Base-by-base conservation (phyloP, 2,888 invertebrate species). In the Stenurella melanura region DNA sequence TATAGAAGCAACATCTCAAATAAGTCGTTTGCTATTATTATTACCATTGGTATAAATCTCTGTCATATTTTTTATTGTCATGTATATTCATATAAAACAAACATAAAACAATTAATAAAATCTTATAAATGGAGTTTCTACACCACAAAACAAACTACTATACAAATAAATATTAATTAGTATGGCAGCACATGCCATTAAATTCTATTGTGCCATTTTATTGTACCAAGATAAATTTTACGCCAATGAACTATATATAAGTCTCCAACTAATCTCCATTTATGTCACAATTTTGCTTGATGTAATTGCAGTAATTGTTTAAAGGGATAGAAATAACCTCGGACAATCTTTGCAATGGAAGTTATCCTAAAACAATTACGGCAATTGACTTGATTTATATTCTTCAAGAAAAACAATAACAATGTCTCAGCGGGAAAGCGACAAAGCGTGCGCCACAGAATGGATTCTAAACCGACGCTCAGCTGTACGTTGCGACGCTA, bases 401-500 rank as follows among this genome's bases (percentile, higher is more conserved):
- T 30, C 54, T 74, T 66, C 71, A 76, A 78, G 68, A 75, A 78
- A 79, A 79, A 81, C 79, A 80, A 80, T 80, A 80, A 80, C 80
- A 78, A 72, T 70, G 77, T 79, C 81, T 81, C 79, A 66, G 79
- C 75, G 75, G 64, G 74, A 79, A 75, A 79, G 77, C 74, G 78
- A 63, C 67, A 77, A 71, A 80, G 78, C 81, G 78, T 78, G 79
- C 79, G 76, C 61, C 64, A 71, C 60, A 70, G 72, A 76, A 74
- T 71, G 76, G 76, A 75, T 66, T 75, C 78, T 72, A 76, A 81
- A 78, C 63, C 78, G 69, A 68, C 78, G 79, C 80, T 82, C 84
- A 83, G 83, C 85, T 84, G 83, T 83, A 78, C 81, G 81, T 78
- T 80, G 84, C 83, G 84, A 84, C 83, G 84, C 81, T 80, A 64